Conservation (phyloP, 2,888 invertebrate species). For the Heliconius ethilla region DNA sequence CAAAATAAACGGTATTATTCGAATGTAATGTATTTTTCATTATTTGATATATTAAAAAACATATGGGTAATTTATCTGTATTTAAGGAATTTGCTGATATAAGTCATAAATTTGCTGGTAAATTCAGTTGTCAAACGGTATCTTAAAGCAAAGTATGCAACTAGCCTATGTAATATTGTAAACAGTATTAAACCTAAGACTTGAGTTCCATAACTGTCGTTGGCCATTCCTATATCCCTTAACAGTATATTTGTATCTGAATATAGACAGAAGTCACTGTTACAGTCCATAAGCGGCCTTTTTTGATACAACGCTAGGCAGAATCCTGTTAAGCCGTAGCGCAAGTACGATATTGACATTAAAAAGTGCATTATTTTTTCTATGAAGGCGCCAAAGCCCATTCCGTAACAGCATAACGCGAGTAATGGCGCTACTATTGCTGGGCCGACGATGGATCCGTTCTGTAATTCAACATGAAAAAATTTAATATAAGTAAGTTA, state of each 20-base stretch:
- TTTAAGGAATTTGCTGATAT: conserved; percentile 79
- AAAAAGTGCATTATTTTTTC: conserved; percentile 78
- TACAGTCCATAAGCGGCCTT: conserved; percentile 83
- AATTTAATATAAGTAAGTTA: not conserved
- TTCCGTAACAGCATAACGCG: conserved; percentile 83
- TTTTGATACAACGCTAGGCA: conserved; percentile 82
- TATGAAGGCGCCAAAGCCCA: conserved; percentile 82
- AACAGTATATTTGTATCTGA: conserved; percentile 83
- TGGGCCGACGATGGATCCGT: conserved; percentile 83
- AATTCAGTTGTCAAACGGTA: conserved; percentile 81
- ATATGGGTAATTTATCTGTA: conserved; percentile 62
- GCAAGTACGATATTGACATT: conserved; percentile 84
- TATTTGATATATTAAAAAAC: not conserved
- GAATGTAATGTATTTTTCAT: not conserved
- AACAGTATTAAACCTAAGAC: conserved; percentile 81
- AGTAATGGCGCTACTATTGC: conserved; percentile 80
- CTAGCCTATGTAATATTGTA: conserved; percentile 77
- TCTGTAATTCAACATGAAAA: conserved; percentile 62
- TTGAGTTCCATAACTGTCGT: conserved; percentile 78
- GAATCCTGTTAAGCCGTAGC: conserved; percentile 86
- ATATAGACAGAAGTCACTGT: conserved; percentile 79
- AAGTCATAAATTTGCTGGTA: conserved; percentile 79
- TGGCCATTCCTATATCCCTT: conserved; percentile 84
- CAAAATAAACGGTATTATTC: not conserved
- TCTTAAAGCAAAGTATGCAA: conserved; percentile 82